phyloP scores from a whole-genome alignment of 2,888 invertebrate species.

The Allygus modestus region DNA sequence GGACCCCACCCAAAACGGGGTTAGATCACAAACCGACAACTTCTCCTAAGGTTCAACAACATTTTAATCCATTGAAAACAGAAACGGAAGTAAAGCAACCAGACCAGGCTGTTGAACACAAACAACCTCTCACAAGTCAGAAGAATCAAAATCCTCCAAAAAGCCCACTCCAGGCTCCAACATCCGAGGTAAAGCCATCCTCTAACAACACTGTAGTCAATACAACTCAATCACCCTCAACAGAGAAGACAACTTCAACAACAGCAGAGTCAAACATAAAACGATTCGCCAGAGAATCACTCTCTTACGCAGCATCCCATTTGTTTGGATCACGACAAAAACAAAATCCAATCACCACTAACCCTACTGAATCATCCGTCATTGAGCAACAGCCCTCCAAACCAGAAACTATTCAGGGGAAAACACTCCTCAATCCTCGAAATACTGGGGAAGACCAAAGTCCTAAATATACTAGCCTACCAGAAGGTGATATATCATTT shows the following conservation, averaged over 20 bases:
- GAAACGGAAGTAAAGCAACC: background rate
- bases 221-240: background rate
- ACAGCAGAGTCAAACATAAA: constrained; percentile 13
- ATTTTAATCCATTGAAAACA: background rate
- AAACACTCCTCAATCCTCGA: too few relatives aligned
- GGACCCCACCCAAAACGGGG: background rate
- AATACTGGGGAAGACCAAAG: too few relatives aligned
- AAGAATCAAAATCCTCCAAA: background rate
- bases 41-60: background rate
- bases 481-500: too few relatives aligned
- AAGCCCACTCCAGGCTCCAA: constrained; percentile 26
- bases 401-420: background rate
- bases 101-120: background rate
- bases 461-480: too few relatives aligned
- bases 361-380: background rate
- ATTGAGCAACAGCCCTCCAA: too few relatives aligned
- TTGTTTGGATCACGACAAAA: constrained; percentile 10
- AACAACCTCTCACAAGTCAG: background rate
- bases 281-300: background rate
- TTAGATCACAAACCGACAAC: background rate
- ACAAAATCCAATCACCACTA: background rate
- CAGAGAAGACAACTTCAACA: background rate
- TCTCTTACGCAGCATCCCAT: constrained; percentile 6
- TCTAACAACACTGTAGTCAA: constrained; percentile 9
- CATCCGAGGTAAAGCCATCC: background rate